Evolutionary conservation across 30 jellyfish, hydroid and myxozoan genomes (phyloP).

Genomic region (Hydractinia echinata): DNA sequence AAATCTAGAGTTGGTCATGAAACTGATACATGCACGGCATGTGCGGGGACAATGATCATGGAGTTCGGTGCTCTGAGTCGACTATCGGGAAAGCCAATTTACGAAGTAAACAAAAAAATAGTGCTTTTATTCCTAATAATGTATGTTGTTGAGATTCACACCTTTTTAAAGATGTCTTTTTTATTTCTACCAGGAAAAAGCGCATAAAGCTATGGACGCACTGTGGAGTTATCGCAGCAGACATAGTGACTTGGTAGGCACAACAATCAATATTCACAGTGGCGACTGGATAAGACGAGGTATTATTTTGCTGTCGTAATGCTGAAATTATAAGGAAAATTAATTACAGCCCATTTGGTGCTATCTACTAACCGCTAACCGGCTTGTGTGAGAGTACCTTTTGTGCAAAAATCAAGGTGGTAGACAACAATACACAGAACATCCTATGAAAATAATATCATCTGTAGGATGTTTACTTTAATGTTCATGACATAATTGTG

Average conservation of each 20-base stretch:
- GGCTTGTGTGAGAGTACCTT: no score
- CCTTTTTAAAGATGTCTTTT: background rate
- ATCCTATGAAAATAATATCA: background rate
- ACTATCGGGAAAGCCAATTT: conserved; percentile 79
- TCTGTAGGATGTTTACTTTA: no score
- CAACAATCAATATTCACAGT: conserved; percentile 76
- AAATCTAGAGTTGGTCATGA: conserved; percentile 81
- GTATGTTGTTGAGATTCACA: background rate
- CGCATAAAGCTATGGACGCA: conserved; percentile 87
- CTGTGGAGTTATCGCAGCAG: conserved; percentile 85
- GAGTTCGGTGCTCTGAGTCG: conserved; percentile 94
- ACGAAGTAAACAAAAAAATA: conserved; percentile 42
- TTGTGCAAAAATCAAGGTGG: no score
- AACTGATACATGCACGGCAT: conserved; percentile 89
- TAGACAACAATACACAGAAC: no score
- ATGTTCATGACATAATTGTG: background rate
- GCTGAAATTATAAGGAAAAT: background rate
- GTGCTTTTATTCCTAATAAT: background rate
- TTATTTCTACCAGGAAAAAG: conserved; percentile 53
- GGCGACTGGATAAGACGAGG: conserved; percentile 97
- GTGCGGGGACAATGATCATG: conserved; percentile 98
- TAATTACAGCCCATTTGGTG: no score
- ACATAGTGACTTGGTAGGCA: conserved; percentile 85
- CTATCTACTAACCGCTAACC: no score
- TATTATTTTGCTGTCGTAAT: background rate